Evolutionary conservation across 2,113 vertebrate genomes (phyloP).

Genomic region (Pseudopodoces humilis): DNA sequence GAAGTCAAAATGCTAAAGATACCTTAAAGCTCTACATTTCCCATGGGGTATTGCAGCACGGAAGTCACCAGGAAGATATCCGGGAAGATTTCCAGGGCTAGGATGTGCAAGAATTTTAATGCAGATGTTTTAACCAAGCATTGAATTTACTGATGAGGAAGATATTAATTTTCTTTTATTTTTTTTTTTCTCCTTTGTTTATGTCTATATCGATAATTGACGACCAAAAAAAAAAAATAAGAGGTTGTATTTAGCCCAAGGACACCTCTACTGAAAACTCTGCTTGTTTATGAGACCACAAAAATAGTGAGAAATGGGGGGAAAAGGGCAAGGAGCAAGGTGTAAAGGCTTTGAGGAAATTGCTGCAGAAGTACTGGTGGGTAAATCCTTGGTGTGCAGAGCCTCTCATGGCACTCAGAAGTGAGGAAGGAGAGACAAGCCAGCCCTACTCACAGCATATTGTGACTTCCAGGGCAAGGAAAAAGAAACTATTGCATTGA

Average conservation of each 20-base stretch:
- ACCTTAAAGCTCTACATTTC: conserved; percentile 7
- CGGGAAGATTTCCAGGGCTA: background rate
- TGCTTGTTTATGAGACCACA: background rate
- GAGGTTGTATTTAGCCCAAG: background rate
- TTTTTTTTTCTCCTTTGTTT: background rate
- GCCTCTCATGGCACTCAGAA: background rate
- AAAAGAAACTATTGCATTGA: background rate
- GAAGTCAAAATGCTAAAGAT: background rate
- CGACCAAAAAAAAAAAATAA: background rate
- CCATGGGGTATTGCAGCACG: background rate
- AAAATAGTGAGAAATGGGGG: background rate
- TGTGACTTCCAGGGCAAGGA: background rate
- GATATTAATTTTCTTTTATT: fast-evolving
- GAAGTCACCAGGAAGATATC: background rate
- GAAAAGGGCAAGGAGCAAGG: background rate
- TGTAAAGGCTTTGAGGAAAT: background rate
- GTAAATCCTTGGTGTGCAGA: background rate
- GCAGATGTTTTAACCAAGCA: background rate
- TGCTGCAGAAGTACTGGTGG: background rate
- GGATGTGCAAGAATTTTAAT: background rate
- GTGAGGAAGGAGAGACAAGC: background rate
- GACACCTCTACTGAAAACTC: background rate
- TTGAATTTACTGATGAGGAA: background rate
- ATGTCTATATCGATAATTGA: background rate
- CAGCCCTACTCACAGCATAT: background rate